Evolutionary conservation across 2,113 vertebrate genomes (phyloP).

Genomic region (Sclerurus mexicanus): DNA sequence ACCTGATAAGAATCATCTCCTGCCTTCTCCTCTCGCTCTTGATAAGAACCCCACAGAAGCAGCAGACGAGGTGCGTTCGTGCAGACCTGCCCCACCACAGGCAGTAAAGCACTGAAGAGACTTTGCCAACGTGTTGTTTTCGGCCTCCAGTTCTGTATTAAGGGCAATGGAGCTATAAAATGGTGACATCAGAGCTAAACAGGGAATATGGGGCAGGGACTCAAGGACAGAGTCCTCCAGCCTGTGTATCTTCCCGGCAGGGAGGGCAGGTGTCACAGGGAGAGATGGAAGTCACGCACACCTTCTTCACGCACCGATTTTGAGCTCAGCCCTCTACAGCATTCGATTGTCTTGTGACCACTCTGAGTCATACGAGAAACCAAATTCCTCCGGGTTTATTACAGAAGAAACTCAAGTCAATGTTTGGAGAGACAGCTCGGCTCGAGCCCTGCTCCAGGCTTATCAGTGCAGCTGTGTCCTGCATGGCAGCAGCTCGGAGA

Average conservation of each 20-base stretch:
- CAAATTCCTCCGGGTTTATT: constrained; percentile 2
- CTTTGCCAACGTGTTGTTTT: not conserved
- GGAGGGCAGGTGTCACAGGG: not conserved
- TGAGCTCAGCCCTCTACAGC: not conserved
- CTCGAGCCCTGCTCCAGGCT: not conserved
- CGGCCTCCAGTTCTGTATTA: not conserved
- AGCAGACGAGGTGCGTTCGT: fast-evolving
- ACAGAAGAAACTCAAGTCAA: not conserved
- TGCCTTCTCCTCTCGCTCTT: not conserved
- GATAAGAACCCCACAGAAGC: not conserved
- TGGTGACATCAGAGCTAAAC: not conserved
- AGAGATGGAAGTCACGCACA: not conserved
- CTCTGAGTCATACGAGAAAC: constrained; percentile 15
- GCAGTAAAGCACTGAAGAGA: not conserved
- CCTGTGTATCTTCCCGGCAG: not conserved
- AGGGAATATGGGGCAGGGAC: not conserved
- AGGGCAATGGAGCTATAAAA: not conserved
- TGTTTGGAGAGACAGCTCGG: not conserved
- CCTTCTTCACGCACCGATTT: not conserved
- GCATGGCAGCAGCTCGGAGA: not conserved
- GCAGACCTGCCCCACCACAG: not conserved
- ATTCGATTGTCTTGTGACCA: not conserved
- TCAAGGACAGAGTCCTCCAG: not conserved
- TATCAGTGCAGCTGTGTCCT: not conserved
- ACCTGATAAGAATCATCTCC: not conserved